phyloP scores from a whole-genome alignment of 2,888 invertebrate genomes.

The Ptycholaimellus sp. region DNA sequence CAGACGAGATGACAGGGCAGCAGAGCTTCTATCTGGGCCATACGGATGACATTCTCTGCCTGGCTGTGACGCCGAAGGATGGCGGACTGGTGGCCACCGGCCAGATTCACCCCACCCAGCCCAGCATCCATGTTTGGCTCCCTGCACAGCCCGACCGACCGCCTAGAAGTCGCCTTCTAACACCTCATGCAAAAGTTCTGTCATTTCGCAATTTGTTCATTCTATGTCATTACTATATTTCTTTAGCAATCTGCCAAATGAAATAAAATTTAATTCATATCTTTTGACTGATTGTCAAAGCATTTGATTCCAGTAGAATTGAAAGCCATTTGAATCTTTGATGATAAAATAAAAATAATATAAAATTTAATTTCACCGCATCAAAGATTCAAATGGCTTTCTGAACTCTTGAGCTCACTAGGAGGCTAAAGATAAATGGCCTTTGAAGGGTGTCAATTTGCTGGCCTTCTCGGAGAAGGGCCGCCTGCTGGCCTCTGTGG shows the following conservation, averaged over 20 bases:
- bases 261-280: too few species aligned
- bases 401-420: too few species aligned
- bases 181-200: not conserved
- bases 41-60: conserved; percentile 30
- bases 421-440: too few species aligned
- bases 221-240: too few species aligned
- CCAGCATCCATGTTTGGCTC: conserved; percentile 30
- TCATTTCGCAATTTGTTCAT: too few species aligned
- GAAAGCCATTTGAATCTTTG: not conserved
- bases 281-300: too few species aligned
- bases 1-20: too few species aligned
- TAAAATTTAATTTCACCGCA: too few species aligned
- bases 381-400: too few species aligned
- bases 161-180: not conserved
- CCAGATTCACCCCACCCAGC: conserved; percentile 30
- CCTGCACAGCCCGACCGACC: conserved; percentile 9
- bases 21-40: conserved; percentile 29
- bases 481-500: conserved; percentile 28
- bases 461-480: conserved; percentile 20
- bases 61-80: conserved; percentile 25
- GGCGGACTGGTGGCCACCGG: conserved; percentile 30
- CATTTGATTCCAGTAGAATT: too few species aligned
- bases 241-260: too few species aligned
- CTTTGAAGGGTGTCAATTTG: conserved; percentile 1
- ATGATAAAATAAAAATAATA: too few species aligned